phyloP scores from a whole-genome alignment of 2,888 invertebrate species.

The Cheilosia soror region DNA sequence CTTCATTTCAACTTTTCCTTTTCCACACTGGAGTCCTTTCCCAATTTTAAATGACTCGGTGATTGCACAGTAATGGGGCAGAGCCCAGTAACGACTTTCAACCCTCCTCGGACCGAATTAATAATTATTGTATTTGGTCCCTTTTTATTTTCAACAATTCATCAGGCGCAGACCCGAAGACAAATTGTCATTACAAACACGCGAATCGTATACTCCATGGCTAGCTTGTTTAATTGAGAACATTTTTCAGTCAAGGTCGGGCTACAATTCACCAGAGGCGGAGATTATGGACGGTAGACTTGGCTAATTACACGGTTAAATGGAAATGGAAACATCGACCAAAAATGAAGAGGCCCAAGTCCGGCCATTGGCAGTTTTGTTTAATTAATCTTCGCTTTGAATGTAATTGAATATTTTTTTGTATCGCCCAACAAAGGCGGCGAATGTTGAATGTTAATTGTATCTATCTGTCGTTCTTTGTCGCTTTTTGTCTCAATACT shows the following conservation, averaged over 20 bases:
- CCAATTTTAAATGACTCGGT: conserved; percentile 64
- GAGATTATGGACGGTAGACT: conserved; percentile 66
- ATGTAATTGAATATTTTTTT: conserved; percentile 67
- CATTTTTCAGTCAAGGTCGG: conserved; percentile 36
- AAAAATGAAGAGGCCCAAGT: conserved; percentile 32
- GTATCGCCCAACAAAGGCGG: conserved; percentile 12
- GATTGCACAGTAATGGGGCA: conserved; percentile 45
- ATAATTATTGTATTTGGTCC: conserved; percentile 63
- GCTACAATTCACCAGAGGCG: conserved; percentile 29
- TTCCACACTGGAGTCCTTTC: neutral
- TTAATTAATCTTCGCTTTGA: conserved; percentile 69
- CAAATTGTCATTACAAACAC: conserved; percentile 63
- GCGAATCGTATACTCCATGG: conserved; percentile 25
- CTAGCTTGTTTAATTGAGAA: neutral
- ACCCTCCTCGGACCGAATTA: conserved; percentile 38
- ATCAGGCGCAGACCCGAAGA: conserved; percentile 36
- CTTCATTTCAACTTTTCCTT: neutral
- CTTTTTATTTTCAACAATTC: conserved; percentile 54
- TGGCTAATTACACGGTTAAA: conserved; percentile 71
- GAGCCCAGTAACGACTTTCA: conserved; percentile 38
- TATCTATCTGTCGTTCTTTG: conserved; percentile 1
- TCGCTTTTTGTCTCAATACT: conserved; percentile 4
- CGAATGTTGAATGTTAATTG: conserved; percentile 66
- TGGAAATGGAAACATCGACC: conserved; percentile 55
- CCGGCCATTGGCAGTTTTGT: conserved; percentile 50